Base-by-base conservation (phyloP, 2,113 vertebrate genomes). In the Chaetodon auriga region DNA sequence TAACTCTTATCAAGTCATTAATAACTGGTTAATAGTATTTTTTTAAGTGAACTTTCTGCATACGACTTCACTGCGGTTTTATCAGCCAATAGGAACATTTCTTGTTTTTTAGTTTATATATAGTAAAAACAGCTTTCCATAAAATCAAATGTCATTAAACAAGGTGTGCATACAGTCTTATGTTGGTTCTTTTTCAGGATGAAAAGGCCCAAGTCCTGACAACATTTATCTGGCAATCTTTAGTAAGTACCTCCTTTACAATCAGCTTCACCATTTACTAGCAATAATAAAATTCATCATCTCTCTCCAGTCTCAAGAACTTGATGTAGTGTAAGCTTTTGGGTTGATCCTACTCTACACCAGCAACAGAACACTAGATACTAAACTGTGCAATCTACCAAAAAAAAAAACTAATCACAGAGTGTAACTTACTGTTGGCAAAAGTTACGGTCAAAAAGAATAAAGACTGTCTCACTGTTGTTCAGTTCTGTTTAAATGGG, bases 191-290 rank as follows among this genome's bases (percentile, higher is more conserved):
- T 71, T 78, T 79, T 58, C 57, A 93, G 92, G 65, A 91, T 80
- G 92, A 93, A 82, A 90, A 92, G 85, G 48, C 89, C 2, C 92
- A 93, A 55, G 5, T 90, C 25, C 30, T 93, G 54, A 90, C 53
- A 60, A 92, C 89, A 0, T 92, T 14, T 41, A 81, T 93, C 19
- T 90, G 90, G 90, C 69, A 84, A 54, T 0, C 0, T 0, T 2
- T 85, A 16, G 90, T 93, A 75, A 90, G 92, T 81, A 13, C 13
- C 60, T 41, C 0, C 21, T 21, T 64, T 64, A 23, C 8, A n/a
- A 65, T 30, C 12, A 51, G 13, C n/a, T 23, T 46, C 11, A 57
- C 21, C 48, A 6, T 68, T 38, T 30, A 23, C 14, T 9, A 46
- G 30, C 15, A 77, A 49, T 51, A 13, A 16, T 48, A 19, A 10